These are phyloP conservation scores for Caenorhabditis sulstoni DNA, from an alignment of 2,888 invertebrate species.

Conservation along the genomic window DNA sequence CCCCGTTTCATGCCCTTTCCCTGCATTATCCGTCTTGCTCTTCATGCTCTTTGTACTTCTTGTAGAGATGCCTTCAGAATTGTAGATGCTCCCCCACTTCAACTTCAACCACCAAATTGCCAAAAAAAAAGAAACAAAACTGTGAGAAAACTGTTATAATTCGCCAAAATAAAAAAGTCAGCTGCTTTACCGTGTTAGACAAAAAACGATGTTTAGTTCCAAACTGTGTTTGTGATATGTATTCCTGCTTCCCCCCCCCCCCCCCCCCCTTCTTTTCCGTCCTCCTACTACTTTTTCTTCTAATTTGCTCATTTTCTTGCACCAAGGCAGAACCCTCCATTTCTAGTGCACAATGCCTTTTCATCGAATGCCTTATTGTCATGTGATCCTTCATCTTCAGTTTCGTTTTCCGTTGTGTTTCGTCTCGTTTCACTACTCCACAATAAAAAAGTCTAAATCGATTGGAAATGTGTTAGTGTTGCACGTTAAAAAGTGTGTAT, in stretches of 20 bases:
- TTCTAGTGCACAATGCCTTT: slow-evolving; percentile 12
- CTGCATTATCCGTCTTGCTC: slow-evolving; percentile 27
- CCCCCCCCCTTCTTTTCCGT: too few relatives aligned
- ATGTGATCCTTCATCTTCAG: slow-evolving; percentile 34
- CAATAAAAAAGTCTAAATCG: too few relatives aligned
- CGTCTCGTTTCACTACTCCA: too few relatives aligned
- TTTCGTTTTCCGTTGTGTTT: slow-evolving; percentile 8
- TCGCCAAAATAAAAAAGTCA: slow-evolving; percentile 26
- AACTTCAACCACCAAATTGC: slow-evolving; percentile 2
- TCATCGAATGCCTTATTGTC: slow-evolving; percentile 8
- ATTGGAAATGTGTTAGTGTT: background rate
- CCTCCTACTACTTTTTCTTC: too few relatives aligned
- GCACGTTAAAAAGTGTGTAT: background rate
- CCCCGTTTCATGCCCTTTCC: slow-evolving; percentile 22
- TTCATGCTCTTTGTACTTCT: background rate
- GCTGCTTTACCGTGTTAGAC: slow-evolving; percentile 39
- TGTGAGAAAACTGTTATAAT: slow-evolving; percentile 5
- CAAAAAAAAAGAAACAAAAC: slow-evolving; percentile 6
- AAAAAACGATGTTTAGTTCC: slow-evolving; percentile 23
- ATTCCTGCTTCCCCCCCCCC: slow-evolving; percentile 9
- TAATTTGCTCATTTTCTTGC: slow-evolving; percentile 20
- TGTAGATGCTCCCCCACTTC: background rate
- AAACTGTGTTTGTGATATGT: slow-evolving; percentile 30
- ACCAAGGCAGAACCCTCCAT: background rate
- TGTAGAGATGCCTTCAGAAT: background rate